phyloP scores from a whole-genome alignment of 2,888 invertebrate genomes.

The Ypsolopha sequella region DNA sequence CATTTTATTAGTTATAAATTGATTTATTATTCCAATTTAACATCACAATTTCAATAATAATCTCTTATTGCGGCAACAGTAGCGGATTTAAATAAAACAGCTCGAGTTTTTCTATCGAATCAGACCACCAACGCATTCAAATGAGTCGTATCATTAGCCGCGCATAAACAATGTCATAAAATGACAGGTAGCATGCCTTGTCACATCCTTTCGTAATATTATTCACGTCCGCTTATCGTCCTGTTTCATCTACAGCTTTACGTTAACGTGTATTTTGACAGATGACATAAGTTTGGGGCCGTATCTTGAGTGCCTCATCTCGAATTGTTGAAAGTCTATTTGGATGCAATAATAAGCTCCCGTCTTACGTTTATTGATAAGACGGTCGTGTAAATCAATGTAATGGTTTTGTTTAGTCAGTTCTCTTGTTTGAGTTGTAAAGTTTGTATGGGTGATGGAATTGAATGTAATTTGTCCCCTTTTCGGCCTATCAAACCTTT shows the following conservation, averaged over 20 bases:
- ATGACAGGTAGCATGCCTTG: conserved; percentile 57
- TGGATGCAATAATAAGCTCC: conserved; percentile 65
- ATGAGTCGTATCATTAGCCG: conserved; percentile 60
- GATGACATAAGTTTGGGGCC: conserved; percentile 67
- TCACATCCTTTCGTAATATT: conserved; percentile 45
- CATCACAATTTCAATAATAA: conserved; percentile 21
- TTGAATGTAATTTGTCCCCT: no score
- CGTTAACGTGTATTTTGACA: conserved; percentile 70
- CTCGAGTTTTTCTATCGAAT: conserved; percentile 25
- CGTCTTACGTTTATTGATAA: conserved; percentile 60
- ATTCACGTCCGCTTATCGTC: conserved; percentile 39
- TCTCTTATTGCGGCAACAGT: conserved; percentile 14
- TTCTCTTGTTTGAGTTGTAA: no score
- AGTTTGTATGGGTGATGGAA: no score
- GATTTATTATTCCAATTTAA: not conserved
- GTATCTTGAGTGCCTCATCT: conserved; percentile 55
- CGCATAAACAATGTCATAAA: conserved; percentile 60
- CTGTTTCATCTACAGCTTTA: conserved; percentile 36
- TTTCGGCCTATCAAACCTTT: no score
- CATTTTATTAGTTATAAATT: conserved; percentile 43
- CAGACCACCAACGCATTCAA: conserved; percentile 64
- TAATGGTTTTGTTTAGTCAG: conserved; percentile 28
- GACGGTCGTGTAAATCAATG: conserved; percentile 47
- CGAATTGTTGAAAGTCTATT: conserved; percentile 55
- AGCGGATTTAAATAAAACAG: conserved; percentile 23